Evolutionary conservation across 2,888 invertebrate genomes (phyloP), one percentile per base, ranked within the genome.

Genomic region (Tenthredo livida): DNA sequence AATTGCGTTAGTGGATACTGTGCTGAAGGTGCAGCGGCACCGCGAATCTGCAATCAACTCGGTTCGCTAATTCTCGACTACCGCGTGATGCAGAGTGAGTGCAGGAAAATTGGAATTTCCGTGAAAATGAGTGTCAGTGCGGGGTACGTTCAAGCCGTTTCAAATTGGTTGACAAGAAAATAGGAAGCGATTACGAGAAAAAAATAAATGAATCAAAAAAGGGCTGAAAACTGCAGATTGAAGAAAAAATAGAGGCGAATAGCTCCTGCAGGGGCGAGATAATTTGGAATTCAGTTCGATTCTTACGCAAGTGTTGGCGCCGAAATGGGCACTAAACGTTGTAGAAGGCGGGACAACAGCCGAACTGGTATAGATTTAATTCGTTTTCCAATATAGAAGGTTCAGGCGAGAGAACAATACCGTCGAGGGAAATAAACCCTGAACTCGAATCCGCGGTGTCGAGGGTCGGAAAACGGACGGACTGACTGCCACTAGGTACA

Each of bases 331-430:
- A 65, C 78, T 84, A 70, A 65, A 84, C 33, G 83, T n/a, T 54
- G 73, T 43, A 54, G 29, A 25, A 21, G n/a, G 67, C 10, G 77
- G 33, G 83, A 61, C 77, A 72, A 67, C 77, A 84, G 40, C n/a
- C 40, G 0, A 25, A 15, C 37, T 21, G 75, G 77, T 47, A 40
- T 65, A 84, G 84, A 78, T 84, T 84, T 78, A 84, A 84, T 84
- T 84, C 78, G 75, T 50, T 84, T 25, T 77, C 15, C 77, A 58
- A 84, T 78, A 78, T 61, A 84, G n/a, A 84, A 78, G 37, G 61
- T 40, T 75, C 47, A 29, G 75, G 73, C n/a, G 58, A 7, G 65
- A 67, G 78, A 84, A 84, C 78, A 84, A 84, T 77, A 54, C 43
- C 65, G 77, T 65, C 61, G 37, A 77, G 84, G 65, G 65, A 78